Conservation (phyloP, 2,888 invertebrate species). For the Coenonympha arcania region DNA sequence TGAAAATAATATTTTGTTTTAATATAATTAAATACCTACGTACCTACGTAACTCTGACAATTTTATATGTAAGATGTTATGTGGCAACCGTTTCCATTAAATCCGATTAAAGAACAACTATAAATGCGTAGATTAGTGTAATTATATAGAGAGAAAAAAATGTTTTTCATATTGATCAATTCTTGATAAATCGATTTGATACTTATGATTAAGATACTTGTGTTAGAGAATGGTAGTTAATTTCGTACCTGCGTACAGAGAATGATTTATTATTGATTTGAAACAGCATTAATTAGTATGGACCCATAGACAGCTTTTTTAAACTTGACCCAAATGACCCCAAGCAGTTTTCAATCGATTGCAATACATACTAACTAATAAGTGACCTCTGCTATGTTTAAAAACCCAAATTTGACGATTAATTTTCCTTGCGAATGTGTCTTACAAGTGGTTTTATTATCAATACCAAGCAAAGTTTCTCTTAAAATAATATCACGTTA, state of each 20-base stretch:
- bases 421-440: background rate
- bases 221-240: background rate
- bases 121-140: too few relatives aligned
- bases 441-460: too few relatives aligned
- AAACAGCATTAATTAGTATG: background rate
- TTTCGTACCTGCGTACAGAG: background rate
- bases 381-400: slow-evolving; percentile 10
- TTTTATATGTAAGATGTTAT: too few relatives aligned
- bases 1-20: too few relatives aligned
- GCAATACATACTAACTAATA: background rate
- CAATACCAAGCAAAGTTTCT: too few relatives aligned
- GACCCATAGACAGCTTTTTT: background rate
- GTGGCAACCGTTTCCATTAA: too few relatives aligned
- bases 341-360: slow-evolving; percentile 3
- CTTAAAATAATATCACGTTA: too few relatives aligned
- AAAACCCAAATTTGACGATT: background rate
- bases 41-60: too few relatives aligned
- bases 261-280: slow-evolving; percentile 5
- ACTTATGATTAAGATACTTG: too few relatives aligned
- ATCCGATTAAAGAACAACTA: too few relatives aligned
- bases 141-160: too few relatives aligned
- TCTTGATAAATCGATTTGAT: background rate
- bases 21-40: too few relatives aligned
- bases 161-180: background rate
- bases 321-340: slow-evolving; percentile 16